Evolutionary conservation across 30 jellyfish, hydroid and myxozoan species (phyloP), one percentile per base, ranked within the genome.

Genomic region (Hydractinia echinata): DNA sequence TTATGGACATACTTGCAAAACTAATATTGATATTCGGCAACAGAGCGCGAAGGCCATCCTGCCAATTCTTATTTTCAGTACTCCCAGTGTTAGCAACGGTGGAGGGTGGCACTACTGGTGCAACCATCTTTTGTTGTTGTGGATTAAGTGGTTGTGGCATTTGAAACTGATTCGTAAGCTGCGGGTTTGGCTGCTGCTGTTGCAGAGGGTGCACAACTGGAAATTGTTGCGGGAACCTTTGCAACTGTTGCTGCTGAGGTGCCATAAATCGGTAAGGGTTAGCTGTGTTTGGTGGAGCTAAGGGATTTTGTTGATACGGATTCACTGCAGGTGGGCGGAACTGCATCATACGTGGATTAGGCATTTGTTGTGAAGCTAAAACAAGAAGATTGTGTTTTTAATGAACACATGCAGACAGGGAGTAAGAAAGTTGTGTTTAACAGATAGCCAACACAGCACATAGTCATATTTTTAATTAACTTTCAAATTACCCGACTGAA

Each of bases 11-110:
- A 91, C 96, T 90, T 50, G 96, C 82, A 71, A 91, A 91, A 69
- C 97, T 91, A 53, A 91, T 91, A 55, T 91, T 91, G 16, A 91
- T 89, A 76, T 91, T 85, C 18, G 97, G 97, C 21, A 91, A 80
- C 68, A 91, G 83, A 5, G 97, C 97, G 5, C 97, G 76, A 6
- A 91, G 89, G 8, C 96, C 95, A 64, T 85, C 97, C 70, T 91
- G 96, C 96, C 96, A 86, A 5, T 89, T 87, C 61, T 81, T 54
- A 20, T 81, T 84, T 69, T 86, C 96, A 14, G 86, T 80, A 10
- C 74, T 64, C 0, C 84, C 67, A 10, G 53, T 18, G n/a, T 60
- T 80, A 16, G 84, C 84, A 58, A 30, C 9, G 8, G 81, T 30
- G 68, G 10, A 7, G 67, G 61, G 13, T 71, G 81, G 30, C n/a